These are phyloP conservation scores for Urocolius indicus DNA, from an alignment of 2,113 vertebrate genomes.

Conservation along the genomic window DNA sequence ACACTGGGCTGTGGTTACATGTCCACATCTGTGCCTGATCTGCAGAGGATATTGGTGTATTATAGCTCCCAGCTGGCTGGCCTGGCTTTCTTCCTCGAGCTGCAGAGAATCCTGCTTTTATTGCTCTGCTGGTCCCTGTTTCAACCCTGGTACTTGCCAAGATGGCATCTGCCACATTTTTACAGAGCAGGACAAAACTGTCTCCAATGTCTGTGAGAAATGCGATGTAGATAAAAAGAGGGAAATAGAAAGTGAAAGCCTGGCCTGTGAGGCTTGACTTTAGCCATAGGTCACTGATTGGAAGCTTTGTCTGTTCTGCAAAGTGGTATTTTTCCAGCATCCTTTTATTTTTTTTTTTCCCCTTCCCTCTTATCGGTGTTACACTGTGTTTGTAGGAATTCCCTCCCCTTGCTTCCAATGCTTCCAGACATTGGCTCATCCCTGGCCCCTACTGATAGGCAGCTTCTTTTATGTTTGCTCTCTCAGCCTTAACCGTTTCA, in stretches of 20 bases:
- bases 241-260: neutral
- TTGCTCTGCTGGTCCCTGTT: neutral
- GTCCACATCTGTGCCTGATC: conserved; percentile 60
- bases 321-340: conserved; percentile 34
- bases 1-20: conserved; percentile 12
- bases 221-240: neutral
- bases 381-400: neutral
- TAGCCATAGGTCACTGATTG: neutral
- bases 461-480: conserved; percentile 54
- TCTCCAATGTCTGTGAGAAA: neutral
- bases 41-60: conserved; percentile 58
- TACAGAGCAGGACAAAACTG: neutral
- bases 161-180: neutral
- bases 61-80: conserved; percentile 55
- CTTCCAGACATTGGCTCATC: conserved; percentile 11
- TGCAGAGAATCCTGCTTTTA: conserved; percentile 31
- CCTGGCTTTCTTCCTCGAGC: conserved; percentile 20
- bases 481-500: conserved; percentile 42
- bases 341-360: neutral
- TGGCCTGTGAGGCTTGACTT: neutral
- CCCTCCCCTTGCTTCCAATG: neutral
- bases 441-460: conserved; percentile 3
- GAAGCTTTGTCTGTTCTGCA: neutral
- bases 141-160: conserved; percentile 21
- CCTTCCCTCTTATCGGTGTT: neutral